These are phyloP conservation scores for Petrosia ficiformis DNA, from an alignment of 37 sponge, comb jelly and placozoan genomes.

Conservation along the genomic window DNA sequence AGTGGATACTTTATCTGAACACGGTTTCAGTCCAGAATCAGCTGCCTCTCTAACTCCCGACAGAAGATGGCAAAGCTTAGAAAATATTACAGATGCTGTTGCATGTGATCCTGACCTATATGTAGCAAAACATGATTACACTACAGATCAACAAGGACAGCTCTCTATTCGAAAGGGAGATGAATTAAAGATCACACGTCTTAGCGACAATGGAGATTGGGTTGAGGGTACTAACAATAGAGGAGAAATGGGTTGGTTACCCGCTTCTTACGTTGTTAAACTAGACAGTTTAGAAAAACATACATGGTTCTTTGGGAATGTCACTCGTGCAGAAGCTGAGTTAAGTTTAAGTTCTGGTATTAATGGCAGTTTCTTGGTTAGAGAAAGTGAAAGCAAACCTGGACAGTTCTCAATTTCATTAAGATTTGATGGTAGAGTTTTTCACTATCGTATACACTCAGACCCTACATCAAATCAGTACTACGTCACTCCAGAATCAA, in stretches of 20 bases:
- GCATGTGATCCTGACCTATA: slow-evolving; percentile 60
- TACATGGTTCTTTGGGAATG: slow-evolving; percentile 93
- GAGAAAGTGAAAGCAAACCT: slow-evolving; percentile 95
- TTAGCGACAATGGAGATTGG: slow-evolving; percentile 81
- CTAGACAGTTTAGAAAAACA: slow-evolving; percentile 92
- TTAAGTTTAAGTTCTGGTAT: slow-evolving; percentile 86
- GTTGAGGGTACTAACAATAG: slow-evolving; percentile 53
- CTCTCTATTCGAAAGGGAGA: slow-evolving; percentile 76
- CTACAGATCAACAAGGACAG: slow-evolving; percentile 67
- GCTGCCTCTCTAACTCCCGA: slow-evolving; percentile 2
- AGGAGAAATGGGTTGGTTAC: slow-evolving; percentile 91
- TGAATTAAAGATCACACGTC: slow-evolving; percentile 57
- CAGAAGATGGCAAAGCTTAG: slow-evolving; percentile 50
- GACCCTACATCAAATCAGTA: slow-evolving; percentile 39
- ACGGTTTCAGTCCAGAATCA: neutral
- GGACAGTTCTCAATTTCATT: slow-evolving; percentile 97
- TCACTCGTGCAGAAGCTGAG: slow-evolving; percentile 93
- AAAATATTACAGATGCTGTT: slow-evolving; percentile 45
- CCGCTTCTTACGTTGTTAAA: slow-evolving; percentile 86
- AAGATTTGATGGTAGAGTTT: slow-evolving; percentile 88
- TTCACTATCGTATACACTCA: slow-evolving; percentile 86
- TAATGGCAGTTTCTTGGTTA: slow-evolving; percentile 91
- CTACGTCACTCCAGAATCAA: slow-evolving; percentile 81
- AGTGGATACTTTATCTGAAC: neutral
- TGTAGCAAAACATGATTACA: slow-evolving; percentile 72